These are phyloP conservation scores for Caenorhabditis angaria DNA, from an alignment of 2,888 invertebrate genomes.

Conservation along the genomic window DNA sequence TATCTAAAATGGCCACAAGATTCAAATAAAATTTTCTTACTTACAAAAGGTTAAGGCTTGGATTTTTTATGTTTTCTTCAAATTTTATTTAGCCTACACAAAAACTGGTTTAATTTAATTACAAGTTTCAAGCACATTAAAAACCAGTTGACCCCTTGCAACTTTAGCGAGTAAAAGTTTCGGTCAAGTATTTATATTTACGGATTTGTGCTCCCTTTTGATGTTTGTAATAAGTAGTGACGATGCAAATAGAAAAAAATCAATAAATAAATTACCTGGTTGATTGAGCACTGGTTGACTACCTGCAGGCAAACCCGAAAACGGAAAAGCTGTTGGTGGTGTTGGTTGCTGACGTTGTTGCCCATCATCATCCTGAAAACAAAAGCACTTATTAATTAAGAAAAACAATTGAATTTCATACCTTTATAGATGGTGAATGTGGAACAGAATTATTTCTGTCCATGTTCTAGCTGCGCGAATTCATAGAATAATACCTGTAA, in stretches of 20 bases:
- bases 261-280: constrained; percentile 20
- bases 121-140: not conserved
- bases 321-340: constrained; percentile 37
- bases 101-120: not conserved
- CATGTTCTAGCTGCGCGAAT: constrained; percentile 4
- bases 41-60: too few relatives aligned
- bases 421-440: constrained; percentile 33
- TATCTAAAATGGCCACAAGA: too few relatives aligned
- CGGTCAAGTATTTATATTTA: not conserved
- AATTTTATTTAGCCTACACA: too few relatives aligned
- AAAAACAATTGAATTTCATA: constrained; percentile 15
- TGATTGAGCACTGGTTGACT: constrained; percentile 28
- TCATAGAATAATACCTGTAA: not conserved
- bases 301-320: constrained; percentile 15
- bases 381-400: constrained; percentile 15
- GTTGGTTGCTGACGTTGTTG: constrained; percentile 17
- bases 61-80: too few relatives aligned
- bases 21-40: too few relatives aligned
- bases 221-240: too few relatives aligned
- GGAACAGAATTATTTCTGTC: constrained; percentile 26
- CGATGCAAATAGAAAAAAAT: not conserved
- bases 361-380: constrained; percentile 20
- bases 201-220: too few relatives aligned
- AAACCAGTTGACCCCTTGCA: not conserved
- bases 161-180: not conserved